Base-by-base conservation (phyloP, 2,113 vertebrate genomes). In the Toxotes jaculatrix region DNA sequence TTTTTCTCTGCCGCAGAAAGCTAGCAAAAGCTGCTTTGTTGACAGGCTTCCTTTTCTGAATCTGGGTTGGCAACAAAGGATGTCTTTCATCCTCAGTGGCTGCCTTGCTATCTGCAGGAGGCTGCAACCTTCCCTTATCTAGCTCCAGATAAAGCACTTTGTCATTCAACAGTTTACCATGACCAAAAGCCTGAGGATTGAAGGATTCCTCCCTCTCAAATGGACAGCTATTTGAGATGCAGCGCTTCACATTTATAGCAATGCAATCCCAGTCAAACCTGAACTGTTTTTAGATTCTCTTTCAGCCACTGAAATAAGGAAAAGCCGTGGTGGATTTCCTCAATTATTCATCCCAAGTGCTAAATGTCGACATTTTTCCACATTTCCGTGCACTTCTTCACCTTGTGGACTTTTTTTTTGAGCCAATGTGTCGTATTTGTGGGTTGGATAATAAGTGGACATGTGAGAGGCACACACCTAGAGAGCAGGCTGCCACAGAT, bases 111-210 rank as follows among this genome's bases (percentile, higher is more conserved):
- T 89, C 89, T 92, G 83, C 85, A 80, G 76, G 71, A 88, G 86
- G 85, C 90, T 85, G 87, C 83, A 87, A 90, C 87, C 84, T 83
- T 71, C 80, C 74, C 74, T 91, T 88, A 91, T 91, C 92, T 79
- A 76, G 45, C 43, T 38, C 21, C 63, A 79, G 85, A 92, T 91
- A 91, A 93, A 83, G 74, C 69, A 71, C 82, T 84, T 66, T 80
- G 83, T 90, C 80, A 88, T 85, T 87, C 86, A 80, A 87, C 82
- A 79, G 83, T 86, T 90, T 90, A 86, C 79, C 70, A 65, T 82
- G 32, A 74, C 84, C 70, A 75, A 75, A 27, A 80, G 75, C 72
- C 63, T 19, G 36, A 62, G 67, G 72, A 87, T 77, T 61, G 68
- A 55, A 68, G 72, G 72, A 75, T 56, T 23, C 60, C 61, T 76